A percentile compares a stretch with the other conserved stretches of the same genome.
Conservation (phyloP, 2,888 invertebrate genomes). For the Cybosia mesomella region DNA sequence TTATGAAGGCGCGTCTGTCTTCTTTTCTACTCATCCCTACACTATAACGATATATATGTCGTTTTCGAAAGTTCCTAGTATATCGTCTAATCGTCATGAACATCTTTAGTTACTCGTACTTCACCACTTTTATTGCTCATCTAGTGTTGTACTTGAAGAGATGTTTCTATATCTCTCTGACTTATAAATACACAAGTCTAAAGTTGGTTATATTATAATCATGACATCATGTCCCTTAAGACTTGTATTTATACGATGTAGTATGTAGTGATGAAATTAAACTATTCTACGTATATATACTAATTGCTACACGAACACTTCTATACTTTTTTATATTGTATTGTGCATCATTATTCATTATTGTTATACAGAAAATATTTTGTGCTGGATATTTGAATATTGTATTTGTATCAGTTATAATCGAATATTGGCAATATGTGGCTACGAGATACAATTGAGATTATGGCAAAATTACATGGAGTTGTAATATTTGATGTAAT, state of each 20-base stretch:
- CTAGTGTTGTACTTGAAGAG: constrained; percentile 29
- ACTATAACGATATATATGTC: constrained; percentile 28
- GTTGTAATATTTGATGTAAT: not conserved
- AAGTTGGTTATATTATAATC: constrained; percentile 5
- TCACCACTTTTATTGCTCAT: constrained; percentile 40
- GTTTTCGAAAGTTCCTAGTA: constrained; percentile 27
- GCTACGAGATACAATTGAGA: not conserved
- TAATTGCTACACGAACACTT: constrained; percentile 43
- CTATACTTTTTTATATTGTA: constrained; percentile 25
- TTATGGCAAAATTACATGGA: not conserved
- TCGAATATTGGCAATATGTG: not conserved
- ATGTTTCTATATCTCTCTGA: constrained; percentile 7
- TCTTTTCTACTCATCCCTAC: constrained; percentile 19
- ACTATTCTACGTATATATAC: constrained; percentile 31
- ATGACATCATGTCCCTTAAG: constrained; percentile 22
- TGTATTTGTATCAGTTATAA: constrained; percentile 29
- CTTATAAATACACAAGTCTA: constrained; percentile 12
- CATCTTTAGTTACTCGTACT: constrained; percentile 26
- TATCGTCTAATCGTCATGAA: constrained; percentile 29
- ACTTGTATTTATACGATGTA: constrained; percentile 30
- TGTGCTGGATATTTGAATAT: constrained; percentile 41
- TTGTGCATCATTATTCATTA: constrained; percentile 46
- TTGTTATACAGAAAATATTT: constrained; percentile 25
- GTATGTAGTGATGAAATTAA: constrained; percentile 31
- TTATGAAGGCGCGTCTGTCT: constrained; percentile 22